Conservation (phyloP, 2,113 vertebrate species). For the Eclectus roratus region DNA sequence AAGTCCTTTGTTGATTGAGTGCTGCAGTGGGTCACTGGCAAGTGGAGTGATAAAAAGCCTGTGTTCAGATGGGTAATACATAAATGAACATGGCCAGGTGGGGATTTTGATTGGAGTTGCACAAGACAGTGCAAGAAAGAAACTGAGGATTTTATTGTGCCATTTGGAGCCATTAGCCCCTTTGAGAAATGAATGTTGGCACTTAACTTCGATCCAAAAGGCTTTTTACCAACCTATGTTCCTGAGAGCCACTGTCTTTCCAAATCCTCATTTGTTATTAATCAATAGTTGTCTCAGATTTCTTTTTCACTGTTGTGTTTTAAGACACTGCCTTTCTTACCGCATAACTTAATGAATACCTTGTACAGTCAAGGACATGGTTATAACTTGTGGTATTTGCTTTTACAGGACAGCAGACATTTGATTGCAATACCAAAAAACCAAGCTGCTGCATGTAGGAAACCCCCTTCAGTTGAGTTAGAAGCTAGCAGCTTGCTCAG, state of each 20-base stretch:
- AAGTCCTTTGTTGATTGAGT: not conserved
- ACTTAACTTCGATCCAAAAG: not conserved
- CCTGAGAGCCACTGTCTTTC: not conserved
- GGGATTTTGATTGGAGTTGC: not conserved
- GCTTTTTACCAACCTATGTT: not conserved
- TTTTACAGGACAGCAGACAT: not conserved
- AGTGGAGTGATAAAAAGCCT: not conserved
- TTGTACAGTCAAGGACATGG: not conserved
- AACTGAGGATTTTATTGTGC: not conserved
- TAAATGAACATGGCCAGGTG: not conserved
- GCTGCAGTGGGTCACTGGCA: not conserved
- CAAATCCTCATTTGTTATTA: not conserved
- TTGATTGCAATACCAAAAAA: constrained; percentile 13
- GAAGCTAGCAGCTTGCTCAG: not conserved
- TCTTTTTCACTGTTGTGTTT: not conserved
- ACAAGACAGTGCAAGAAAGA: not conserved
- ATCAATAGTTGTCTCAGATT: not conserved
- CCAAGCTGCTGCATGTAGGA: not conserved
- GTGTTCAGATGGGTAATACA: not conserved
- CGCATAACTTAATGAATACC: not conserved
- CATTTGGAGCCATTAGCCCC: not conserved
- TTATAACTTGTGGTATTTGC: not conserved
- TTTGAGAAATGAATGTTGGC: not conserved
- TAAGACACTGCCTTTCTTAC: constrained; percentile 29
- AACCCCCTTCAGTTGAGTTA: not conserved